Evolutionary conservation across 1,140 invertebrate species (phyloP), one percentile per base, ranked within the genome.

Genomic region (Anastatus disparis): DNA sequence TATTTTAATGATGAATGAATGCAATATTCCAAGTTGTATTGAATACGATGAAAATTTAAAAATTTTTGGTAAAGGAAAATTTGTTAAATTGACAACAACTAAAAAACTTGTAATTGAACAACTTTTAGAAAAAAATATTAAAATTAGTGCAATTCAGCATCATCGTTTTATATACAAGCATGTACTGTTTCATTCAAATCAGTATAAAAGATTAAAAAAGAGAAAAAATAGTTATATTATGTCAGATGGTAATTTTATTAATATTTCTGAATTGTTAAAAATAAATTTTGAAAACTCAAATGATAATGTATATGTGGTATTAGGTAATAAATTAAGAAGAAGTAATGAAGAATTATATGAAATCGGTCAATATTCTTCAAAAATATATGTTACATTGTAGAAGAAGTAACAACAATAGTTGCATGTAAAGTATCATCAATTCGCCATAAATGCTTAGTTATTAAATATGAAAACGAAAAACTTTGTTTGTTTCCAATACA

Each of bases 31-130:
- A n/a, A n/a, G n/a, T n/a, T n/a, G n/a, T n/a, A n/a, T n/a, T n/a
- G n/a, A n/a, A n/a, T n/a, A n/a, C n/a, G n/a, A n/a, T n/a, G n/a
- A n/a, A n/a, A n/a, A n/a, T n/a, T n/a, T n/a, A n/a, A n/a, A n/a
- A n/a, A 35, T 74, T 2, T 64, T 66, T 63, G 55, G 63, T 22
- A 15, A 29, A 2, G 62, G 55, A 17, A 67, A 70, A 63, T 13
- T 9, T 46, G 31, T 55, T 35, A 26, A 15, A 27, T 26, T 72
- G 12, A 63, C 12, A 53, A 52, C 62, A 4, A 50, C 22, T 35
- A 46, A 62, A 63, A 55, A 72, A 56, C 61, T 70, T 27, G 27
- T 53, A 52, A 69, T 53, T 61, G 42, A 69, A 69, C 15, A 26
- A 65, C 15, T 29, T 35, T 17, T 53, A 17, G 52, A 26, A 10